Conservation (phyloP, 2,797 vertebrate species). For the Sciurus vulgaris region DNA sequence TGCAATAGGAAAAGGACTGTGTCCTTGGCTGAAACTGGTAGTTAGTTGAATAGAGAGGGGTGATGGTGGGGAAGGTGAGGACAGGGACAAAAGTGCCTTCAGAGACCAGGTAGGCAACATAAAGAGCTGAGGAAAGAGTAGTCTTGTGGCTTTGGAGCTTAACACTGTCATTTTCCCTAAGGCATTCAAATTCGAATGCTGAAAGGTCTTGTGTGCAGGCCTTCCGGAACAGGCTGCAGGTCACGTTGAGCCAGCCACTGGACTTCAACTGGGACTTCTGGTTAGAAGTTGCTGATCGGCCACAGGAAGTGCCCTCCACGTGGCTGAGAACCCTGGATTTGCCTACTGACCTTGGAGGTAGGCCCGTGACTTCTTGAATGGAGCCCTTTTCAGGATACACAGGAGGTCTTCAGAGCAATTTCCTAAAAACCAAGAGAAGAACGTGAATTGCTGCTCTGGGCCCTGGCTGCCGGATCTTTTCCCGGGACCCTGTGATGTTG, state of each 20-base stretch:
- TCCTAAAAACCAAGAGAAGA: conserved; percentile 69
- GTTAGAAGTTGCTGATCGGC: not conserved
- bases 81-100: not conserved
- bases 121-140: not conserved
- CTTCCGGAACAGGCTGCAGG: not conserved
- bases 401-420: conserved; percentile 82
- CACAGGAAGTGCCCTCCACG: not conserved
- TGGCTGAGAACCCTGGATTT: not conserved
- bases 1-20: not conserved
- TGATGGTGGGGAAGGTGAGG: rapidly evolving
- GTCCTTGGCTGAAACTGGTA: not conserved
- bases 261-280: not conserved
- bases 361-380: conserved; percentile 80
- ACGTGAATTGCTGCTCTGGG: not conserved
- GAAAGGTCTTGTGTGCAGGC: not conserved
- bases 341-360: conserved; percentile 89
- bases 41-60: not conserved
- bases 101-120: not conserved
- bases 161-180: not conserved
- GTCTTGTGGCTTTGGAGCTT: not conserved
- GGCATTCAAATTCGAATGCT: not conserved
- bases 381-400: conserved; percentile 73
- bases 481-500: not conserved
- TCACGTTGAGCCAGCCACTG: not conserved
- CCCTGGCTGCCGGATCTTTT: not conserved